These are phyloP conservation scores for Elmis aenea DNA, from an alignment of 2,888 invertebrate genomes.

Conservation along the genomic window DNA sequence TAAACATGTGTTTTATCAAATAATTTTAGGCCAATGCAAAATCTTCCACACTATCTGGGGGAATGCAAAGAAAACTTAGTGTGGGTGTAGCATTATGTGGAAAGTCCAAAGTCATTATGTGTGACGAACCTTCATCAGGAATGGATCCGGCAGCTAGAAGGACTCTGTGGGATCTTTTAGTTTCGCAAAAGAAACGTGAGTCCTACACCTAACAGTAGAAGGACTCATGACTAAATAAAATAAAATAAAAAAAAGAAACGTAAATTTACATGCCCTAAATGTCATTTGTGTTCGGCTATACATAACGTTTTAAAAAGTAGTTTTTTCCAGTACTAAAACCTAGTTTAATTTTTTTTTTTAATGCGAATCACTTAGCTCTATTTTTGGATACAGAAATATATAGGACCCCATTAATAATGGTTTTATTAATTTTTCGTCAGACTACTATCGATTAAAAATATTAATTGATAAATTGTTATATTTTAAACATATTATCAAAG, in stretches of 20 bases:
- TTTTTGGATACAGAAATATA: too few relatives aligned
- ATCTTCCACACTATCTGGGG: conserved; percentile 64
- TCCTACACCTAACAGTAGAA: too few relatives aligned
- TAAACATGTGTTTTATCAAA: conserved; percentile 1
- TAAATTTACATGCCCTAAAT: too few relatives aligned
- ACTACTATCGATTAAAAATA: too few relatives aligned
- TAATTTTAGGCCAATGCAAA: conserved; percentile 48
- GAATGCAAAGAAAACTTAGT: conserved; percentile 73
- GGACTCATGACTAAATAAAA: too few relatives aligned
- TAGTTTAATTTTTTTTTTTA: too few relatives aligned
- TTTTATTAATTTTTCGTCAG: too few relatives aligned
- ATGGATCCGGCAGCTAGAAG: conserved; percentile 82
- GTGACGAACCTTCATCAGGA: conserved; percentile 78
- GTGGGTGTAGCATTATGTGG: conserved; percentile 74
- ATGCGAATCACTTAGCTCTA: too few relatives aligned
- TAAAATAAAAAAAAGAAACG: too few relatives aligned
- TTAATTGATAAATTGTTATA: too few relatives aligned
- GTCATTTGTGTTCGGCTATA: not conserved
- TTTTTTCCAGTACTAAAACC: not conserved
- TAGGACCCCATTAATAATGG: too few relatives aligned
- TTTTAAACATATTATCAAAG: too few relatives aligned
- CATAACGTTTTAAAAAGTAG: not conserved
- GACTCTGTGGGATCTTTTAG: conserved; percentile 77
- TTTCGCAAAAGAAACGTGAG: conserved; percentile 58
- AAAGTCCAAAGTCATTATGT: conserved; percentile 64